A percentile compares a stretch with the other conserved stretches of the same genome.
Conservation (phyloP, 2,113 vertebrate genomes). For the Lophius piscatorius region DNA sequence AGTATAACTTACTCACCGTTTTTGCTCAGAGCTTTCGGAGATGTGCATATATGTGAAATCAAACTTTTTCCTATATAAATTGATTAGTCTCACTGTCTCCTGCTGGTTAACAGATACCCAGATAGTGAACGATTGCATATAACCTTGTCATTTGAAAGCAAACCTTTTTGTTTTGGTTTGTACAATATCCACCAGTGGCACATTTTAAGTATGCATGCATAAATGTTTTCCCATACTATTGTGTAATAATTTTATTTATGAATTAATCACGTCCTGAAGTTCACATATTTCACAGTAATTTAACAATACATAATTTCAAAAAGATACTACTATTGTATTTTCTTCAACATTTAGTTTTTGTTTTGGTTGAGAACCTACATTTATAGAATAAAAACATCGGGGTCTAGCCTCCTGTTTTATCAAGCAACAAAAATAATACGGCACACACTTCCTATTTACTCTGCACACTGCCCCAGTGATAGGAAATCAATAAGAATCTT, state of each 20-base stretch:
- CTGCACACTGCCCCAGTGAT: constrained; percentile 61
- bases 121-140: constrained; percentile 17
- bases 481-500: constrained; percentile 76
- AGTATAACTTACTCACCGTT: constrained; percentile 5
- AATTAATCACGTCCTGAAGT: constrained; percentile 57
- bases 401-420: constrained; percentile 56
- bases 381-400: constrained; percentile 56
- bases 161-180: constrained; percentile 32
- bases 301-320: constrained; percentile 43
- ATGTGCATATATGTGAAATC: constrained; percentile 21
- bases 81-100: constrained; percentile 42
- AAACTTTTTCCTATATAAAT: constrained; percentile 31
- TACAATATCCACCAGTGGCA: constrained; percentile 35
- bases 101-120: constrained; percentile 20
- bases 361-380: constrained; percentile 7
- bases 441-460: constrained; percentile 71
- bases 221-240: constrained; percentile 51
- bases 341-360: constrained; percentile 26
- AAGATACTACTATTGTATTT: constrained; percentile 36
- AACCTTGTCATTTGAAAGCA: constrained; percentile 20
- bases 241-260: constrained; percentile 36
- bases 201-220: constrained; percentile 47
- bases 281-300: constrained; percentile 53
- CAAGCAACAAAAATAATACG: constrained; percentile 68
- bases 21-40: constrained; percentile 19